Conservation (phyloP, 2,888 invertebrate species). For the Chrysotoxum bicinctum region DNA sequence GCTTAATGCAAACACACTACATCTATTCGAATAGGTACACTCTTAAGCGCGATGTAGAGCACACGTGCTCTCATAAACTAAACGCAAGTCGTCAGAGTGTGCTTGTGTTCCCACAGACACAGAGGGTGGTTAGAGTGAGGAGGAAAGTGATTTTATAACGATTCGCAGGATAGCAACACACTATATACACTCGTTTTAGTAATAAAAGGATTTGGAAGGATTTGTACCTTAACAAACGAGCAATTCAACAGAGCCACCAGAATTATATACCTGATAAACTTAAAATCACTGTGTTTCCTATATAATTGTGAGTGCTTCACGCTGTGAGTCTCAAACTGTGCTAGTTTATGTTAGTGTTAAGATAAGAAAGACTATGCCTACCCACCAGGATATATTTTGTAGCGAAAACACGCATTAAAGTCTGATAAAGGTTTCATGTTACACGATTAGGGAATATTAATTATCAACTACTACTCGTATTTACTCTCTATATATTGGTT, state of each 20-base stretch:
- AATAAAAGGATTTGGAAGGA: constrained; percentile 64
- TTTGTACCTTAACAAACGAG: constrained; percentile 55
- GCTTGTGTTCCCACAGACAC: neutral
- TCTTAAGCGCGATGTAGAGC: neutral
- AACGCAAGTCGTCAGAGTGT: constrained; percentile 19
- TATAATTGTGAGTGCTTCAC: constrained; percentile 2
- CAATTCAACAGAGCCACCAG: constrained; percentile 52
- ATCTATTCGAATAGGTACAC: neutral
- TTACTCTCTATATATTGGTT: too few relatives aligned
- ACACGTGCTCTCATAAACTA: constrained; percentile 32
- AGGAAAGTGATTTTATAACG: constrained; percentile 41
- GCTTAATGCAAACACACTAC: constrained; percentile 42
- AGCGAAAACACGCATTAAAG: constrained; percentile 26
- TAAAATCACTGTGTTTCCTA: constrained; percentile 40
- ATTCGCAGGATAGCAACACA: constrained; percentile 57
- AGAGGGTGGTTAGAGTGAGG: neutral
- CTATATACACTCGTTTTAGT: constrained; percentile 58
- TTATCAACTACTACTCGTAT: neutral
- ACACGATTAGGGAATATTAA: constrained; percentile 19
- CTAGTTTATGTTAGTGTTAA: constrained; percentile 26
- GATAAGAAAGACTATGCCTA: constrained; percentile 25
- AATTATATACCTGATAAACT: constrained; percentile 47
- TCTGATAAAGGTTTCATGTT: constrained; percentile 41
- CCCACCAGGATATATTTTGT: constrained; percentile 9
- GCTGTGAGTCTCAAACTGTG: constrained; percentile 23